These are phyloP conservation scores for Parnassius smintheus DNA, from an alignment of 2,888 invertebrate genomes.

Conservation along the genomic window DNA sequence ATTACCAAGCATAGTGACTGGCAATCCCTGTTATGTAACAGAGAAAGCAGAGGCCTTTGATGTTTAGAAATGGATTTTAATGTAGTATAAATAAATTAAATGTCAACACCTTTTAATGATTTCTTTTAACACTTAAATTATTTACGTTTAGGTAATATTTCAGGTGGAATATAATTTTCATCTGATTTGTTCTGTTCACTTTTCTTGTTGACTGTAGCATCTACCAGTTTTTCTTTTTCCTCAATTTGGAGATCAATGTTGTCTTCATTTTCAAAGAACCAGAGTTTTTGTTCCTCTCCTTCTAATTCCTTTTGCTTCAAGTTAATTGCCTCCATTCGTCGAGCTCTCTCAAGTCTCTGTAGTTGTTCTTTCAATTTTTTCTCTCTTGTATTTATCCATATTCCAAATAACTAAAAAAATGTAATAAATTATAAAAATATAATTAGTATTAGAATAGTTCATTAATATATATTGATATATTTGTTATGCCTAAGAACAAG, in stretches of 20 bases:
- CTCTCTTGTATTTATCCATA: constrained; percentile 82
- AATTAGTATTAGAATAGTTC: background rate
- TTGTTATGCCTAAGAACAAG: too few relatives aligned
- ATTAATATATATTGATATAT: too few relatives aligned
- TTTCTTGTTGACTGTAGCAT: constrained; percentile 14
- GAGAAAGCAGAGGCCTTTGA: too few relatives aligned
- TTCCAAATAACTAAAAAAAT: constrained; percentile 67
- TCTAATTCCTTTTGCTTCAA: constrained; percentile 79
- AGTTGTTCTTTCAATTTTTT: constrained; percentile 82
- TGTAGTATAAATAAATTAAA: too few relatives aligned
- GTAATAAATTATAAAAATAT: constrained; percentile 2
- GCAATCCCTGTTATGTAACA: too few relatives aligned
- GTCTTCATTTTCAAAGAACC: constrained; percentile 92
- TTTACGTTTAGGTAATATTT: constrained; percentile 74
- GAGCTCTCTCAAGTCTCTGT: constrained; percentile 80
- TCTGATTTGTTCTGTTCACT: constrained; percentile 50
- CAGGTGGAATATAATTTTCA: constrained; percentile 87
- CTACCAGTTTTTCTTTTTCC: constrained; percentile 71
- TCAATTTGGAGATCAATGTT: constrained; percentile 86
- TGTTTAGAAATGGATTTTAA: too few relatives aligned
- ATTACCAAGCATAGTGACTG: too few relatives aligned
- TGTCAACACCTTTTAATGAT: constrained; percentile 2
- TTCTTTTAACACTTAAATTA: constrained; percentile 33
- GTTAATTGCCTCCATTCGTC: constrained; percentile 61
- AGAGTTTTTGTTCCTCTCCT: constrained; percentile 83